Base-by-base conservation (phyloP, 2,797 vertebrate species). In the Lates japonicus region DNA sequence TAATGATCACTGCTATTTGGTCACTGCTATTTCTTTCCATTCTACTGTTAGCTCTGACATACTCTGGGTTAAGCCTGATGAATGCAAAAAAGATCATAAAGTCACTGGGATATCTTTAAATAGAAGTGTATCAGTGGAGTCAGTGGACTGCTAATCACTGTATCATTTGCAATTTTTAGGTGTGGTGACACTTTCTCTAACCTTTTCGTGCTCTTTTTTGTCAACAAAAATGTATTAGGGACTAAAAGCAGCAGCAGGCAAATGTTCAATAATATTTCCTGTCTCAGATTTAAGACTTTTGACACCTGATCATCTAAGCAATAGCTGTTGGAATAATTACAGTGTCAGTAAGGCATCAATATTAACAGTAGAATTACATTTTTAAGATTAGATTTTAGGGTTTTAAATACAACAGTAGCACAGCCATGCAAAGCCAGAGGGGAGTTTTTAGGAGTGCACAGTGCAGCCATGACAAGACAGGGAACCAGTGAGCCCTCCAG, bases 391-490 rank as follows among this genome's bases (percentile, higher is more conserved):
- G 20, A 65, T 2, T 29, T 29, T 29, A 29, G 25, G 5, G 19
- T 44, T 76, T 75, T 37, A 59, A 60, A 19, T 54, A 61, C 41
- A 71, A 37, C 33, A 63, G 35, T n/a, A 66, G 33, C 19, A 5
- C n/a, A 92, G 91, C 90, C 90, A 92, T 94, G 91, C 92, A 90
- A 89, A 91, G 89, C 89, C 74, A 69, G 64, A 61, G 67, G 68
- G 69, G 60, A 57, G 37, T 6, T 19, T 64, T 70, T 20, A 17
- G 62, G 65, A 51, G 52, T 33, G 74, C 69, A 71, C 69, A 59
- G 55, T 58, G 78, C 82, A 81, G 84, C 74, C 79, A 80, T 55
- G 73, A 84, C 67, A 55, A 48, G 39, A 80, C 80, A 17, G 13
- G 48, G 61, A 69, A 70, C 75, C 60, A 57, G 6, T 65, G 69